Base-by-base conservation (phyloP, 2,797 vertebrate genomes). In the Gila robusta region DNA sequence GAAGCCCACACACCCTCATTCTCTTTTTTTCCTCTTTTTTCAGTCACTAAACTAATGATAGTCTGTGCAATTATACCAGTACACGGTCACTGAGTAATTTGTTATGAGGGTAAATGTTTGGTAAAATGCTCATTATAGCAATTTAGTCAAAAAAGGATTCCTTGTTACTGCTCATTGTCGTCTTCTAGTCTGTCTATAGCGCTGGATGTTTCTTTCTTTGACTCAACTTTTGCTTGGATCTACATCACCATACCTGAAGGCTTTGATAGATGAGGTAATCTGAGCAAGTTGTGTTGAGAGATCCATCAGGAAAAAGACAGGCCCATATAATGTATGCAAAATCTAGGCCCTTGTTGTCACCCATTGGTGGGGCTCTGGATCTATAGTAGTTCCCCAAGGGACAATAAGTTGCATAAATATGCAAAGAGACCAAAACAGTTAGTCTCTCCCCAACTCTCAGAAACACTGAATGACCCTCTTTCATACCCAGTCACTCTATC, bases 241-340 rank as follows among this genome's bases (percentile, higher is more conserved):
- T 91, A 90, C 92, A 94, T 95, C 93, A 92, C 93, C 93, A 93
- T 94, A 94, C 94, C 89, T 90, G 92, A 92, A 90, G 89, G 91
- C 89, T 90, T 81, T 96, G 95, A 96, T 95, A 93, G 93, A 96
- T 96, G 95, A 96, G 95, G 93, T 94, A 94, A 96, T 96, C 94
- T 92, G 91, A 93, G 93, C 91, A 92, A 92, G 92, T 93, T 94
- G 92, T 91, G 91, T 92, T 92, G 93, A 92, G 94, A 95, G 93
- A 95, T 96, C 92, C 93, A 96, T 96, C 94, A 96, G 94, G 82
- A 92, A 88, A 90, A 86, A 92, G 94, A 95, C 95, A 95, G 93
- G 89, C 89, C 90, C 83, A 91, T 93, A 94, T 93, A 94, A 94
- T 94, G 91, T 90, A 89, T 91, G 90, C 90, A 90, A 88, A 88